phyloP scores from a whole-genome alignment of 2,797 vertebrate species.

The Danio albolineatus region DNA sequence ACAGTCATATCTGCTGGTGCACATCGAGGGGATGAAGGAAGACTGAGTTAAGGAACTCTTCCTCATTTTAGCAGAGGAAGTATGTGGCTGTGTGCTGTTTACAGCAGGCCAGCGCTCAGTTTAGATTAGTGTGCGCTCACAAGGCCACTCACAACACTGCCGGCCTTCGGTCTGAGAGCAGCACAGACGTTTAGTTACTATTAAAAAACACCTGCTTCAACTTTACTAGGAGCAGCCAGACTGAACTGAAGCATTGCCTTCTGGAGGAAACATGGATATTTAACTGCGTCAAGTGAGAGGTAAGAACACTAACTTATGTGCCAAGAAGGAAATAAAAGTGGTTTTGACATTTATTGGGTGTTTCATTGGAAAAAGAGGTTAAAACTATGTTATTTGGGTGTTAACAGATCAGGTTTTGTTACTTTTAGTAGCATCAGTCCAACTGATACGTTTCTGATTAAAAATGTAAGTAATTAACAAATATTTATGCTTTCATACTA shows the following conservation, averaged over 20 bases:
- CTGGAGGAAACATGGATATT: conserved; percentile 31
- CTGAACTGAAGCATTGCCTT: conserved; percentile 4
- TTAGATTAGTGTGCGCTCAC: conserved; percentile 22
- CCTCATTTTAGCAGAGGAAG: conserved; percentile 80
- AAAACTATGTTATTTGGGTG: background rate
- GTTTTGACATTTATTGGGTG: background rate
- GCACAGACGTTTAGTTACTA: background rate
- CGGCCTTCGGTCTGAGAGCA: background rate
- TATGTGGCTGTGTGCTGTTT: conserved; percentile 61
- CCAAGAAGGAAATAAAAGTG: background rate
- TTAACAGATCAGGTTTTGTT: background rate
- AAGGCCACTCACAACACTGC: conserved; percentile 23
- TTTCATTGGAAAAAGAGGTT: background rate
- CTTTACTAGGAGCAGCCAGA: background rate
- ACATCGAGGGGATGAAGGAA: conserved; percentile 5
- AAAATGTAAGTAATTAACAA: background rate
- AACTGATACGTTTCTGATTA: background rate
- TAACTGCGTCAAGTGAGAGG: conserved; percentile 33
- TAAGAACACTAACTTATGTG: conserved; percentile 30
- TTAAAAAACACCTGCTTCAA: background rate
- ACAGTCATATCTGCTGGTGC: background rate
- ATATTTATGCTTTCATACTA: background rate
- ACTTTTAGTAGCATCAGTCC: background rate
- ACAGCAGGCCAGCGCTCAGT: conserved; percentile 22
- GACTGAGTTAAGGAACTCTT: conserved; percentile 63